Base-by-base conservation (phyloP, 2,797 vertebrate genomes). In the Rallus crepitans region DNA sequence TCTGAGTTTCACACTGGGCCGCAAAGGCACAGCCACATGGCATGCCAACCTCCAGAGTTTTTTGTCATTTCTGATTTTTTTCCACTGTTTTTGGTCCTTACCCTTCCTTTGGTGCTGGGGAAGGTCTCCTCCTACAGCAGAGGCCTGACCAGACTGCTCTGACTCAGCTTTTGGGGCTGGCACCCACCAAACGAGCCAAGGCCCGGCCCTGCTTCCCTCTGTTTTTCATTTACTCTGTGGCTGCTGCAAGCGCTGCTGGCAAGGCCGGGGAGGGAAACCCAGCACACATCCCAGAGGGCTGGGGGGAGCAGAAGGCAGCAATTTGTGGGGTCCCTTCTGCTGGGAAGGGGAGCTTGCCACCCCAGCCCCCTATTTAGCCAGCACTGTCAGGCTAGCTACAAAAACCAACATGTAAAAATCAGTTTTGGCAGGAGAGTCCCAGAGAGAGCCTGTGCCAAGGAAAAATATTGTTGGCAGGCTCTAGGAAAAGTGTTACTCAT, bases 311-410 rank as follows among this genome's bases (percentile, higher is more conserved):
- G 55, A 80, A 61, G 39, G 9, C 1, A 1, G 15, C 65, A 55
- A 17, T 75, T 68, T 75, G 53, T 45, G 79, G 78, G n/a, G 65
- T 84, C 37, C 23, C 19, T 28, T 50, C 37, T 31, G 33, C 33
- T 39, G 69, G 13, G 27, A 61, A 27, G 11, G 24, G 27, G 14
- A 19, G 3, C 28, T 70, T 5, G 2, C 33, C 0, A 0, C 19
- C 15, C 37, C 59, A 82, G 35, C 3, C 24, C 17, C 19, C 27
- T 90, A 24, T 40, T 92, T 61, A 65, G 39, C 55, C 87, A 69
- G 30, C 15, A 18, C 17, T 0, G 1, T 2, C 0, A 0, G 56
- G 61, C 37, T 84, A 75, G 16, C 28, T 64, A 69, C 79, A n/a
- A 82, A 89, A 91, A 7, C 2, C 60, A 73, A 63, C 82, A 82